Conservation (phyloP, 1,140 invertebrate genomes). For the Neodiprion virginianus region DNA sequence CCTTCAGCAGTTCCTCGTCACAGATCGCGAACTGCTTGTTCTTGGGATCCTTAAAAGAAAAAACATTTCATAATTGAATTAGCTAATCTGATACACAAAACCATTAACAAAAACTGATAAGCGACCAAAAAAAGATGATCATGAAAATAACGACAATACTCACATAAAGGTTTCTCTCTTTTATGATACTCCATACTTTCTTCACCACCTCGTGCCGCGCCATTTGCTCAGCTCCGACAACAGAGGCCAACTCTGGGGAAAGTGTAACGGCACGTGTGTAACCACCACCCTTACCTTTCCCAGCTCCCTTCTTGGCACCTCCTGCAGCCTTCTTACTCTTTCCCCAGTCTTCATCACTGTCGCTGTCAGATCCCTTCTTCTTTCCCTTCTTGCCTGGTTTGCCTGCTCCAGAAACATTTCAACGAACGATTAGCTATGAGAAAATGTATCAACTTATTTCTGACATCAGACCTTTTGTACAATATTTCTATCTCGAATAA, state of each 20-base stretch:
- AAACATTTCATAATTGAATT: slow-evolving; percentile 16
- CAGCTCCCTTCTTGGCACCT: slow-evolving; percentile 59
- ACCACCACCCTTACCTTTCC: slow-evolving; percentile 71
- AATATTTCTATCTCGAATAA: too few species aligned
- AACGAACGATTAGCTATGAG: not conserved
- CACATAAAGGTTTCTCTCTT: slow-evolving; percentile 87
- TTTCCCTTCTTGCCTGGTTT: slow-evolving; percentile 67
- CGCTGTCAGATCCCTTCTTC: slow-evolving; percentile 77
- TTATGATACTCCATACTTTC: slow-evolving; percentile 91
- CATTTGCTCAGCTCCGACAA: slow-evolving; percentile 86
- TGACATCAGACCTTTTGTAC: too few species aligned
- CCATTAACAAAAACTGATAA: not conserved
- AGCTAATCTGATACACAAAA: slow-evolving; percentile 19
- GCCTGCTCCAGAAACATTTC: slow-evolving; percentile 28
- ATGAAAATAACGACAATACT: slow-evolving; percentile 38
- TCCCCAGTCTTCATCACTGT: slow-evolving; percentile 81
- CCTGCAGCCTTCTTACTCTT: slow-evolving; percentile 66
- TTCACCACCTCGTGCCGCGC: slow-evolving; percentile 93
- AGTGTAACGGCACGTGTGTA: slow-evolving; percentile 84
- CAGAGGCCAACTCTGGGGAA: slow-evolving; percentile 83
- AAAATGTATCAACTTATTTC: not conserved
- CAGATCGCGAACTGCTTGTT: slow-evolving; percentile 95
- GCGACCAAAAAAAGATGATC: not conserved
- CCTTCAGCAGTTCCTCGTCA: slow-evolving; percentile 87
- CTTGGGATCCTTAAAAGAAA: slow-evolving; percentile 76